Base-by-base conservation (phyloP, 2,888 invertebrate species). In the Epinotia demarniana region DNA sequence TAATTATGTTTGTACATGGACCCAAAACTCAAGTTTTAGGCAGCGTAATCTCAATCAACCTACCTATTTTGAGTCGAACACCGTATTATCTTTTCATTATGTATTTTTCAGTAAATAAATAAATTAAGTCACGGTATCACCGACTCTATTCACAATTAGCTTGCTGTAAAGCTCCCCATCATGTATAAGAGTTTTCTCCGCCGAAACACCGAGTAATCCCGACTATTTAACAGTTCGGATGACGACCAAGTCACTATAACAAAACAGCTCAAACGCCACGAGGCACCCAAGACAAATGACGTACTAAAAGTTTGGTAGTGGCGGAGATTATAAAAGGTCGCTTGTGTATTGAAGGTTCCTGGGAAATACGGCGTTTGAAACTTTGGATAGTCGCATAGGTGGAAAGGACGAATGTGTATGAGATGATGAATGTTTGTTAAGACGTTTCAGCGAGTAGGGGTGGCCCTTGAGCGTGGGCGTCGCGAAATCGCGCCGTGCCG, bases 401-500 rank as follows among this genome's bases (percentile, higher is more conserved):
- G 18, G 18, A 60, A n/a, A 66, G 19, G 72, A 2, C 66, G 33
- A 33, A 72, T 46, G 60, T 33, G 49, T 55, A 13, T 62, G 39
- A 19, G 23, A 66, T 5, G 16, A 55, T 19, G 58, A n/a, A 8
- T 4, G 53, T 23, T n/a, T 16, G 53, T n/a, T 43, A 27, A 33
- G 55, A 18, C 79, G 78, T 75, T 27, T 77, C 73, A 75, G 49
- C 16, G 13, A 13, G 77, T 76, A 75, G 76, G 73, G 76, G 23
- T 76, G 77, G 75, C 67, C 46, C 63, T 73, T 13, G 64, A 53
- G 53, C 55, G 58, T 57, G 23, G n/a, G 60, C 53, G 72, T 62
- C 57, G 39, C 5, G 57, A 18, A 57, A 69, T 73, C 82, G 79
- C 81, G 72, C 58, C 63, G 72, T 77, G 80, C 80, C 80, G 81